Evolutionary conservation across 2,888 invertebrate species (phyloP).

Genomic region (Hydrotaea diabolus): DNA sequence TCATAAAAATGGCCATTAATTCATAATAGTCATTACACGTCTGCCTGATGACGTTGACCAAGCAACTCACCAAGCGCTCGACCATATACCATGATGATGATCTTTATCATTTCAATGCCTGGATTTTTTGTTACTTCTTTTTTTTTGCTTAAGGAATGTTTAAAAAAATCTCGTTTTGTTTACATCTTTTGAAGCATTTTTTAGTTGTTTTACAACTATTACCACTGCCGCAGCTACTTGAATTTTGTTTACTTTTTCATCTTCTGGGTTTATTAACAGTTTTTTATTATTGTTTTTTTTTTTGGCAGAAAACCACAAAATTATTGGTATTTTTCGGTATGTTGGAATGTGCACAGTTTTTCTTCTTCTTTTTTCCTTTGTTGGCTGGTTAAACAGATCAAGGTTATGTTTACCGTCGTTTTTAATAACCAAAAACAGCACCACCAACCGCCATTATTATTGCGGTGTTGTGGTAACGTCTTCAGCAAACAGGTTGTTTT

Average conservation of each 20-base stretch:
- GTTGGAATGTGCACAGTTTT: constrained; percentile 39
- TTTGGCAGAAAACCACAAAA: constrained; percentile 36
- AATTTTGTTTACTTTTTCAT: constrained; percentile 19
- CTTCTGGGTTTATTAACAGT: background rate
- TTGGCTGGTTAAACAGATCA: constrained; percentile 59
- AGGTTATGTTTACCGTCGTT: constrained; percentile 50
- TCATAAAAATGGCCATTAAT: constrained; percentile 2
- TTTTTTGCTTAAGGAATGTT: background rate
- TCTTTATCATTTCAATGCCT: background rate
- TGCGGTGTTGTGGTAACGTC: background rate
- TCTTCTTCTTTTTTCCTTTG: no score
- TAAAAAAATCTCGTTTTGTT: constrained; percentile 16
- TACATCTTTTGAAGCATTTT: background rate
- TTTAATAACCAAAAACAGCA: background rate
- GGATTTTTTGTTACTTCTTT: background rate
- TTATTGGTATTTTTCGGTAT: constrained; percentile 16
- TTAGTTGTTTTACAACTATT: constrained; percentile 26
- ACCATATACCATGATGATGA: background rate
- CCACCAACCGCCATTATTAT: no score
- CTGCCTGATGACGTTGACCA: no score
- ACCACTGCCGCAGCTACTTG: background rate
- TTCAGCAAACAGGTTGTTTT: constrained; percentile 49
- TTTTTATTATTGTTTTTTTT: background rate
- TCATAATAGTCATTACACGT: background rate
- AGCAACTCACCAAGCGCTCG: background rate